A percentile compares a stretch with the other conserved stretches of the same genome.
Conservation (phyloP, 2,797 vertebrate genomes). For the Nyctalus aviator region DNA sequence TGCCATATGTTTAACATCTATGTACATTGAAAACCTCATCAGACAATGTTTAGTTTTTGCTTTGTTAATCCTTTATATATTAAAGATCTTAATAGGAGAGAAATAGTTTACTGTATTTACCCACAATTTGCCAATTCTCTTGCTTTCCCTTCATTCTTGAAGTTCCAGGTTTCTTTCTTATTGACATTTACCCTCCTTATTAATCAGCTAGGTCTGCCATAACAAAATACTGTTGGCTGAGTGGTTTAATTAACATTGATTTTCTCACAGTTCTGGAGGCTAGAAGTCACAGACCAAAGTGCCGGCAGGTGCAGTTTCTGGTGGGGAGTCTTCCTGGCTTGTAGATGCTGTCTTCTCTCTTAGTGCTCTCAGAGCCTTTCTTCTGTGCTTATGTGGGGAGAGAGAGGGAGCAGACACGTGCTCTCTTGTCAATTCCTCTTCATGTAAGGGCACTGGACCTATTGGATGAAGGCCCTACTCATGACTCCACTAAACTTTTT, state of each 20-base stretch:
- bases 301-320: neutral
- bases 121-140: neutral
- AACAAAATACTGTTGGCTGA: neutral
- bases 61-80: neutral
- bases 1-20: neutral
- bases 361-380: neutral
- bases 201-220: neutral
- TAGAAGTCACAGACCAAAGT: neutral
- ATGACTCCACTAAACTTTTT: neutral
- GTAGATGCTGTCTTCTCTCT: neutral
- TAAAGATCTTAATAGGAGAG: neutral
- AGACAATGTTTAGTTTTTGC: neutral
- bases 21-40: neutral
- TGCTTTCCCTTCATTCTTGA: conserved; percentile 38
- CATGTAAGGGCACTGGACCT: neutral
- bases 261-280: neutral
- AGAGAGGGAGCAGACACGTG: too few species aligned
- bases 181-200: neutral
- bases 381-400: neutral
- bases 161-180: neutral
- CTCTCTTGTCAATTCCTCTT: neutral
- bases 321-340: neutral
- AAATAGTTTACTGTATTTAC: neutral
- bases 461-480: neutral
- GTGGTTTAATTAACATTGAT: neutral